A percentile compares a stretch with the other conserved stretches of the same genome.
Conservation (phyloP, 2,888 invertebrate species). For the Megamerina dolium region DNA sequence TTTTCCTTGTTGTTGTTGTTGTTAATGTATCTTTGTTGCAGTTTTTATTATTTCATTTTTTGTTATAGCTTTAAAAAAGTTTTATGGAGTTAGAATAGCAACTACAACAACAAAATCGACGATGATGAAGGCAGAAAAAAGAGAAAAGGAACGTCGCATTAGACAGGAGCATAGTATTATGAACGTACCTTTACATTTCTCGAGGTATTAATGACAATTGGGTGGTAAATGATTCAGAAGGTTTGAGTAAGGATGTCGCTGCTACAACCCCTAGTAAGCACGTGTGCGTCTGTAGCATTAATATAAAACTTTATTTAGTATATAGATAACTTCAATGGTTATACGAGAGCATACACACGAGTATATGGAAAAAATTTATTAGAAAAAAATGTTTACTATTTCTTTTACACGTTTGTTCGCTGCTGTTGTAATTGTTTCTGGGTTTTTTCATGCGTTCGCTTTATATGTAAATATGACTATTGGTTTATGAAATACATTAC, state of each 20-base stretch:
- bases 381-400: conserved; percentile 43
- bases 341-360: conserved; percentile 26
- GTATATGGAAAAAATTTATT: conserved; percentile 50
- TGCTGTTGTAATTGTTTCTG: conserved; percentile 45
- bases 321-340: conserved; percentile 16
- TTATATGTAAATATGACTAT: conserved; percentile 16
- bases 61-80: not conserved
- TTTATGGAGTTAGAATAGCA: not conserved
- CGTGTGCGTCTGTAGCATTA: conserved; percentile 7
- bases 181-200: not conserved
- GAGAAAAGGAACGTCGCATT: conserved; percentile 33
- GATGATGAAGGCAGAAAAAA: not conserved
- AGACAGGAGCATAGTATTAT: conserved; percentile 24
- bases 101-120: not conserved
- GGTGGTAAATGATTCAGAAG: conserved; percentile 11
- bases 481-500: conserved; percentile 22
- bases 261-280: too few species aligned
- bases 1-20: not conserved
- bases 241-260: not conserved
- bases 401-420: conserved; percentile 44
- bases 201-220: conserved; percentile 15
- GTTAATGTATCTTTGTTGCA: not conserved
- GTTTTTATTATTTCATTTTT: not conserved
- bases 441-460: conserved; percentile 2
- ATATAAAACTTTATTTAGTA: conserved; percentile 24